Percentiles rank a stretch among this genome's conserved stretches.
Conservation (phyloP, 2,888 invertebrate species). For the Pycnomerus fuliginosus region DNA sequence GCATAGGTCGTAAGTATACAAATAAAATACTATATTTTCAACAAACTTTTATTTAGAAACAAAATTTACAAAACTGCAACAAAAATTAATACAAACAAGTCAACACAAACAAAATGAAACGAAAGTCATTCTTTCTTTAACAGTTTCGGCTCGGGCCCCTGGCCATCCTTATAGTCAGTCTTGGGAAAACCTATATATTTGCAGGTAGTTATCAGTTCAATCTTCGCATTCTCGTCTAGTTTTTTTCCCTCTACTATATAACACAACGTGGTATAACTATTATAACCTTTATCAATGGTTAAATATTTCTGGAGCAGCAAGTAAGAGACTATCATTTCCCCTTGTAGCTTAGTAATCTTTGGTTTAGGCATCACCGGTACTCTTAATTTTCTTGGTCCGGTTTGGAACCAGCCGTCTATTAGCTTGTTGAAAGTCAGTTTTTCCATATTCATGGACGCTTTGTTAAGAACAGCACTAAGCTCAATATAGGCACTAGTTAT, state of each 20-base stretch:
- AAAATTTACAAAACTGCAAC: background rate
- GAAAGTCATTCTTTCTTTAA: too few relatives aligned
- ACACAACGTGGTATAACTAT: constrained; percentile 84
- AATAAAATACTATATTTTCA: constrained; percentile 43
- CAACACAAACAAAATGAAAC: background rate
- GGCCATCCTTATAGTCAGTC: background rate
- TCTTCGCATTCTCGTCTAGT: constrained; percentile 14
- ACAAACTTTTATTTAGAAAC: background rate
- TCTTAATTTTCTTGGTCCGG: constrained; percentile 63
- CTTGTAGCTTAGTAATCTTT: constrained; percentile 59
- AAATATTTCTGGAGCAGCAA: constrained; percentile 72
- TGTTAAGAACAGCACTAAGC: constrained; percentile 63
- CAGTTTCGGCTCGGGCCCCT: too few relatives aligned
- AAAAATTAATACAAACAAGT: background rate
- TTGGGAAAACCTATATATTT: constrained; percentile 6
- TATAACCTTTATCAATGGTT: constrained; percentile 86
- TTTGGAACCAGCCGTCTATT: constrained; percentile 69
- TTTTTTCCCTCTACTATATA: constrained; percentile 66
- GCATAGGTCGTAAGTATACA: constrained; percentile 35
- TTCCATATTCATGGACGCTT: constrained; percentile 61
- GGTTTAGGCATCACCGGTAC: constrained; percentile 60
- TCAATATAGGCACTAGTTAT: constrained; percentile 58
- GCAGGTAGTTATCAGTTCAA: constrained; percentile 20
- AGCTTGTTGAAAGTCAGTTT: constrained; percentile 74
- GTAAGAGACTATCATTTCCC: constrained; percentile 71